Conservation (phyloP, 2,888 invertebrate genomes). For the Caradrina clavipalpis region DNA sequence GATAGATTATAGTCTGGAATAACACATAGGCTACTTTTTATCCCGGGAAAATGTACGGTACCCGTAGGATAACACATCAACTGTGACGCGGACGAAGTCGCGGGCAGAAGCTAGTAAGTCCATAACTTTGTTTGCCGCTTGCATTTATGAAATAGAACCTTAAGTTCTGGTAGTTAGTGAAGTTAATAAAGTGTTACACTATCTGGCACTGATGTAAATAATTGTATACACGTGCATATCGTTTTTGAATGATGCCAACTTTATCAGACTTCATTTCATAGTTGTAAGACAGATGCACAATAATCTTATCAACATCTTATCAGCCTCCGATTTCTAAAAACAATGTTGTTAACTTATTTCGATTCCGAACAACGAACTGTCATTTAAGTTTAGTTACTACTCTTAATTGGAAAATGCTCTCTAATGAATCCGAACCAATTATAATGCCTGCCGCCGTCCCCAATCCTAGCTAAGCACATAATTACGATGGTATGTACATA, state of each 20-base stretch:
- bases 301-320: conserved; percentile 31
- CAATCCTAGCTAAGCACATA: conserved; percentile 48
- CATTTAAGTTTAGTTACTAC: conserved; percentile 9
- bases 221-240: neutral
- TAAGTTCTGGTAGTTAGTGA: neutral
- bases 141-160: conserved; percentile 8
- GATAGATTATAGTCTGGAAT: too few relatives aligned
- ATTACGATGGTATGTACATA: conserved; percentile 33
- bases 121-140: neutral
- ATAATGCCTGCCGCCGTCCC: conserved; percentile 42
- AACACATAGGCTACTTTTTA: too few relatives aligned
- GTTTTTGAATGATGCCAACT: conserved; percentile 4
- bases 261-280: neutral
- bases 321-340: conserved; percentile 12
- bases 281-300: conserved; percentile 1
- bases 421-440: conserved; percentile 46
- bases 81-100: too few relatives aligned
- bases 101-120: too few relatives aligned
- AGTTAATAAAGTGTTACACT: conserved; percentile 7
- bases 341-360: conserved; percentile 8
- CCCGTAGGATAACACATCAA: too few relatives aligned
- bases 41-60: too few relatives aligned
- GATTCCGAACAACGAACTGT: conserved; percentile 2
- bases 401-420: conserved; percentile 54
- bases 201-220: neutral